Percentiles rank a stretch among this genome's conserved stretches.
These are phyloP conservation scores for Toxotes lorentzi DNA, from an alignment of 2,797 vertebrate species.

Conservation along the genomic window DNA sequence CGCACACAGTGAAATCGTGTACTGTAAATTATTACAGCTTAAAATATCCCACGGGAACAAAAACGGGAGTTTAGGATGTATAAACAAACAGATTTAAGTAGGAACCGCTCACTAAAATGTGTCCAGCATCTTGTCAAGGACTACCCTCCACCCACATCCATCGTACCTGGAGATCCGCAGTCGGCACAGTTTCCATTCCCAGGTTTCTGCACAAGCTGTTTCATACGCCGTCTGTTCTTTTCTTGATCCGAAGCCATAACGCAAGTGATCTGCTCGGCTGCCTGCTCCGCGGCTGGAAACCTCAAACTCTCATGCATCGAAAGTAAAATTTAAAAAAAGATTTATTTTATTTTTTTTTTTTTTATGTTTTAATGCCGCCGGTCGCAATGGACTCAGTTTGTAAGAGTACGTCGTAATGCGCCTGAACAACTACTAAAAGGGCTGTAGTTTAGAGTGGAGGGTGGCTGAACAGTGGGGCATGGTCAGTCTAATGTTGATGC, in stretches of 20 bases:
- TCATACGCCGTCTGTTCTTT: conserved; percentile 59
- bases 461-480: neutral
- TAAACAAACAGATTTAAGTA: neutral
- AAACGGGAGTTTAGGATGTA: no score
- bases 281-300: conserved; percentile 6
- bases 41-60: neutral
- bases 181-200: conserved; percentile 78
- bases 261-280: neutral
- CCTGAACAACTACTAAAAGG: neutral
- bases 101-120: neutral
- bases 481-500: neutral
- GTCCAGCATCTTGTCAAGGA: neutral
- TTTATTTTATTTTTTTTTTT: no score
- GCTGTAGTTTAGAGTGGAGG: neutral
- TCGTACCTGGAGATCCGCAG: conserved; percentile 79
- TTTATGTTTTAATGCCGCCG: neutral
- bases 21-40: neutral
- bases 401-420: neutral
- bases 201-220: conserved; percentile 65
- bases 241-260: conserved; percentile 62
- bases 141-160: neutral
- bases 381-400: neutral
- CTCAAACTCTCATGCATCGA: conserved; percentile 32
- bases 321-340: conserved; percentile 20
- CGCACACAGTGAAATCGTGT: neutral